phyloP scores from a whole-genome alignment of 2,113 vertebrate species.

The Paralichthys olivaceus region DNA sequence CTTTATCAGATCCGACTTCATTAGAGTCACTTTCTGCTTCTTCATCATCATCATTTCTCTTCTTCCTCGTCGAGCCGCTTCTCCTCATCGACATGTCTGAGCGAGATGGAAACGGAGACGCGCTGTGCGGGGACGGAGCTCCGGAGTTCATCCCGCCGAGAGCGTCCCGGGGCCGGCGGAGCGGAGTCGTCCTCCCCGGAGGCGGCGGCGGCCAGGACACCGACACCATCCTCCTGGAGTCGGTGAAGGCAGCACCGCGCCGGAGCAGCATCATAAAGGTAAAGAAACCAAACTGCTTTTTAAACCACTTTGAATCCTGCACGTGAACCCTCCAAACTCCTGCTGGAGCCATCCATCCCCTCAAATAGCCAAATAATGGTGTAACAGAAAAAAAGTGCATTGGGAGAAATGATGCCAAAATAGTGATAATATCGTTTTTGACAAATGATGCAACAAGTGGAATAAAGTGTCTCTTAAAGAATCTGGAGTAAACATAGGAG shows the following conservation, averaged over 20 bases:
- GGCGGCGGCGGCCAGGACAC: slow-evolving; percentile 68
- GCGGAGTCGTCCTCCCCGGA: slow-evolving; percentile 82
- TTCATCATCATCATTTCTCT: no score
- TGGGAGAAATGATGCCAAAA: no score
- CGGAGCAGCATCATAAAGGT: slow-evolving; percentile 99
- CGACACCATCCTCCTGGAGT: slow-evolving; percentile 86
- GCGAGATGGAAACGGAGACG: slow-evolving; percentile 82
- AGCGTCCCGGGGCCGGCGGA: slow-evolving; percentile 83
- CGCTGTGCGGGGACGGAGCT: slow-evolving; percentile 75
- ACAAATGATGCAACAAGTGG: neutral
- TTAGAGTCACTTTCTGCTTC: slow-evolving; percentile 8
- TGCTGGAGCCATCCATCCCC: no score
- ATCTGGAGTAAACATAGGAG: neutral
- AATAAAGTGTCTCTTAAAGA: neutral
- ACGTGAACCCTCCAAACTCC: no score
- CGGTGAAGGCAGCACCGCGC: slow-evolving; percentile 88
- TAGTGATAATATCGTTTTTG: no score
- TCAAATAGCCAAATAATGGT: neutral
- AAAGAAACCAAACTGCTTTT: neutral
- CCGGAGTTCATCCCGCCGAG: slow-evolving; percentile 70
- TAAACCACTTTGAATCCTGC: no score
- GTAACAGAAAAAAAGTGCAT: neutral
- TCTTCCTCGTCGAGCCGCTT: neutral
- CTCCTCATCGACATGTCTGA: slow-evolving; percentile 75
- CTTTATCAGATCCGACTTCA: slow-evolving; percentile 57